phyloP scores from a whole-genome alignment of 2,797 vertebrate species.

The Coccyzus lansbergi region DNA sequence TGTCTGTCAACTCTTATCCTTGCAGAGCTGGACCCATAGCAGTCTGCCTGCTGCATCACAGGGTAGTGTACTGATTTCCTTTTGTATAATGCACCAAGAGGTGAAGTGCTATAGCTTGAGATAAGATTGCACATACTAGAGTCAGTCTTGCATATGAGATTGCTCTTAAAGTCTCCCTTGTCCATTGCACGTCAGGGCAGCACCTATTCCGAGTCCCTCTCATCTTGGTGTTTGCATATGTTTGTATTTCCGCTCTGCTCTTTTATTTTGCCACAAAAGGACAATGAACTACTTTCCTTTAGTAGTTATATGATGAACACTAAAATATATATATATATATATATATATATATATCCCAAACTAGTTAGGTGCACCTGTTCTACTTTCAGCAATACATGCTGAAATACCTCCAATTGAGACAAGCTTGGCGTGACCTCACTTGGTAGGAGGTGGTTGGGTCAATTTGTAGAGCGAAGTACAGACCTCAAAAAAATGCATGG shows the following conservation, averaged over 20 bases:
- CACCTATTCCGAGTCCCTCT: not conserved
- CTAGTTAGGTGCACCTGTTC: not conserved
- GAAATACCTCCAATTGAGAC: not conserved
- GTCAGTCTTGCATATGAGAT: not conserved
- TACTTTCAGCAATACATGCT: not conserved
- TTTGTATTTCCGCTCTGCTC: not conserved
- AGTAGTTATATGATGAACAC: not conserved
- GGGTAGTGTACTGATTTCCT: not conserved
- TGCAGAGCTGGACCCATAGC: not conserved
- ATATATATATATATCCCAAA: no score
- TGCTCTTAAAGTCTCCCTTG: not conserved
- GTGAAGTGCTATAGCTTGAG: not conserved
- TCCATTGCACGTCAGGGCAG: fast-evolving
- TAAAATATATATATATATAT: no score
- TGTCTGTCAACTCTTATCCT: not conserved
- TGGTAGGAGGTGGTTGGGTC: not conserved
- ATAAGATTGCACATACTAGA: not conserved
- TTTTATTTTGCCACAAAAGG: not conserved
- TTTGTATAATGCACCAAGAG: not conserved
- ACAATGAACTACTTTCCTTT: not conserved
- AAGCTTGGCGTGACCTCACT: not conserved
- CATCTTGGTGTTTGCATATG: not conserved
- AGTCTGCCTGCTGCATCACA: not conserved
- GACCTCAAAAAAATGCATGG: not conserved
- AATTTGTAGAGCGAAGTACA: not conserved